A percentile compares a stretch with the other conserved stretches of the same genome.
Conservation (phyloP, 1,140 invertebrate species). For the Drosophila malerkotliana region DNA sequence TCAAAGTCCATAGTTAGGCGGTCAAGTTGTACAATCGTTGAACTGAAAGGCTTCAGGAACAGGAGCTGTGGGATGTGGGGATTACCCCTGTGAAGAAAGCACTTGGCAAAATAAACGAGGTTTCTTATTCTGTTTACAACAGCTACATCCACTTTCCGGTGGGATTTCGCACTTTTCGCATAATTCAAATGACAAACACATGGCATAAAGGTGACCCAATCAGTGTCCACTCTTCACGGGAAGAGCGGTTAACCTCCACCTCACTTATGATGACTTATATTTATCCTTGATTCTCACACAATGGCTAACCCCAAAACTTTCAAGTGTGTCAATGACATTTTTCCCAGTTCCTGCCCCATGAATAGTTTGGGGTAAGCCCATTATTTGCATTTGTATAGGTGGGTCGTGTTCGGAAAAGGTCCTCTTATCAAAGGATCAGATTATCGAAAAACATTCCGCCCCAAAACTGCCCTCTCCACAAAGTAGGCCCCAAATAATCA, state of each 20-base stretch:
- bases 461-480: not conserved
- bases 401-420: conserved; percentile 4
- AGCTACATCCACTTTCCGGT: conserved; percentile 6
- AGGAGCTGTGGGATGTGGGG: not conserved
- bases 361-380: not conserved
- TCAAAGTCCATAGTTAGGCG: not conserved
- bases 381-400: not conserved
- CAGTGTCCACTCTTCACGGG: conserved; percentile 39
- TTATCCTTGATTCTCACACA: conserved; percentile 7
- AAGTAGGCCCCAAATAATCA: conserved; percentile 8
- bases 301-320: conserved; percentile 31
- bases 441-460: conserved; percentile 8
- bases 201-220: conserved; percentile 38
- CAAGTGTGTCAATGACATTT: conserved; percentile 30
- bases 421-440: conserved; percentile 1
- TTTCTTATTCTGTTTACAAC: not conserved
- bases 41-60: not conserved
- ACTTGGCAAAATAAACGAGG: not conserved
- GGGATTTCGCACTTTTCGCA: conserved; percentile 42
- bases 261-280: conserved; percentile 9
- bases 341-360: not conserved
- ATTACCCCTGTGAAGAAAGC: too few relatives aligned
- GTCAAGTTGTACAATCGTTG: not conserved
- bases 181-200: conserved; percentile 49
- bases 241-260: conserved; percentile 4